Evolutionary conservation across 1,140 invertebrate species (phyloP).

Genomic region (Hyphantria cunea): DNA sequence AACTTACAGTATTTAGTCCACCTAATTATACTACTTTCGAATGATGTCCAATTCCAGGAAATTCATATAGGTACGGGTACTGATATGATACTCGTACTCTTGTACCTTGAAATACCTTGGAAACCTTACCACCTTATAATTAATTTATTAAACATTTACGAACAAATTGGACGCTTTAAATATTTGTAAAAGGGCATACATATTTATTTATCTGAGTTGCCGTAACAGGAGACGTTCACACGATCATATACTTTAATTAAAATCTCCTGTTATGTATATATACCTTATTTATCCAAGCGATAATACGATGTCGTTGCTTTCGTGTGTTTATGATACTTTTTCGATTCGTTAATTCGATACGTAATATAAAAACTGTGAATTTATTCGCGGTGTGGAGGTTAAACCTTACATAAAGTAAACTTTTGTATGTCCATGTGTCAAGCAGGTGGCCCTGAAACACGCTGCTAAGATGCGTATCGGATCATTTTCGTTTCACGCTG

Average conservation of each 20-base stretch:
- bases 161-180: not conserved
- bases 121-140: too few species aligned
- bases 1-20: too few species aligned
- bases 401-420: constrained; percentile 59
- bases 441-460: constrained; percentile 60
- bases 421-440: constrained; percentile 62
- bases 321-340: constrained; percentile 36
- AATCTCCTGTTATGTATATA: constrained; percentile 27
- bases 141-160: too few species aligned
- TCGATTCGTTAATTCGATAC: constrained; percentile 60
- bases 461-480: constrained; percentile 51
- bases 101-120: too few species aligned
- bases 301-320: constrained; percentile 39
- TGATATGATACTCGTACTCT: too few species aligned
- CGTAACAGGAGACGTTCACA: constrained; percentile 33
- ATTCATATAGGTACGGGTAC: too few species aligned
- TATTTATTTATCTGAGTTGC: constrained; percentile 2
- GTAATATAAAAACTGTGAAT: constrained; percentile 68
- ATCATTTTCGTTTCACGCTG: constrained; percentile 63
- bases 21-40: too few species aligned
- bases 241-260: constrained; percentile 37
- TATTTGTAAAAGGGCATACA: constrained; percentile 1
- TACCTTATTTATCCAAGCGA: constrained; percentile 34
- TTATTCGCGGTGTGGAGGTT: constrained; percentile 57
- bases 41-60: too few species aligned